Percentiles rank a stretch among this genome's conserved stretches.
These are phyloP conservation scores for human DNA, from an alignment of 2,113 vertebrate genomes.

Conservation along the genomic window DNA sequence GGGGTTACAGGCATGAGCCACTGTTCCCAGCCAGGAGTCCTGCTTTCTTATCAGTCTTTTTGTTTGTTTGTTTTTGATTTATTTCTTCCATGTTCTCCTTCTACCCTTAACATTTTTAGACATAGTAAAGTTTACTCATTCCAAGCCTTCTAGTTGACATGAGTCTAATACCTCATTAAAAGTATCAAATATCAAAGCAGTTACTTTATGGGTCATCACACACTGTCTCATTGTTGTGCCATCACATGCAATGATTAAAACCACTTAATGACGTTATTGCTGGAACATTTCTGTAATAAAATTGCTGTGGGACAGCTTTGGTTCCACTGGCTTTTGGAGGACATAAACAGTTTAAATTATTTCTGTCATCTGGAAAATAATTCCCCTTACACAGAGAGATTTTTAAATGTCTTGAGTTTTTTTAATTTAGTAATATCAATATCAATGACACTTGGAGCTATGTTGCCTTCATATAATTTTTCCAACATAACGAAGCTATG, in stretches of 20 bases:
- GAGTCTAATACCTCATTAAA: slow-evolving; percentile 9
- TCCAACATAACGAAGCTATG: background rate
- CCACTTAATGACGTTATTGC: background rate
- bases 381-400: slow-evolving; percentile 42
- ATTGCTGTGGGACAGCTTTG: background rate
- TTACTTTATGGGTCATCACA: background rate
- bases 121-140: background rate
- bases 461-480: slow-evolving; percentile 37
- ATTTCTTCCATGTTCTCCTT: slow-evolving; percentile 30
- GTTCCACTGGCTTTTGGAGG: background rate
- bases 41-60: background rate
- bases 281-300: slow-evolving; percentile 12
- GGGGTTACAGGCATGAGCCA: too few relatives aligned
- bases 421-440: slow-evolving; percentile 13
- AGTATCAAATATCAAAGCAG: slow-evolving; percentile 21
- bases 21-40: background rate
- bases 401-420: slow-evolving; percentile 15
- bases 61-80: background rate
- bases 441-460: slow-evolving; percentile 6
- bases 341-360: slow-evolving; percentile 38
- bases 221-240: background rate
- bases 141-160: background rate
- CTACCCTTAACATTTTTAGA: background rate
- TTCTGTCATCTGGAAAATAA: slow-evolving; percentile 42
- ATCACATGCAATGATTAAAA: background rate